A percentile compares a stretch with the other conserved stretches of the same genome.
Evolutionary conservation across 37 sponge, comb jelly and placozoan species (phyloP).

Genomic region (Petrosia ficiformis): DNA sequence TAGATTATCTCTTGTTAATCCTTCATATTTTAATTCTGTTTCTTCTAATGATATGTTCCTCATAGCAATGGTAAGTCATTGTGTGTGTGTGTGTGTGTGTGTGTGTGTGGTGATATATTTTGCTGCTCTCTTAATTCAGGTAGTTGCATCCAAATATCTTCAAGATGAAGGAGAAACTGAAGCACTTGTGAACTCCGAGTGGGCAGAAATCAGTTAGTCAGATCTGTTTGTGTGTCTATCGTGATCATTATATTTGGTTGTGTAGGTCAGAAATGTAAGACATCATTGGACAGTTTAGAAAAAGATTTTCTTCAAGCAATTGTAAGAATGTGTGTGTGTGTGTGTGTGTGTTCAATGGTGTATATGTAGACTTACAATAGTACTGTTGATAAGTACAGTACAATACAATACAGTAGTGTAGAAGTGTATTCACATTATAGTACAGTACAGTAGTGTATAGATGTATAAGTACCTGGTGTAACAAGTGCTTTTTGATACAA

Average conservation of each 20-base stretch:
- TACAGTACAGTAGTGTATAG: too few species aligned
- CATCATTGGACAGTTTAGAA: conserved; percentile 49
- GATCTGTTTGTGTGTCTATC: neutral
- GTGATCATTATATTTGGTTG: neutral
- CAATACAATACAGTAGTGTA: too few species aligned
- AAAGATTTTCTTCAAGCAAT: conserved; percentile 54
- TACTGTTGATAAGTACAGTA: neutral
- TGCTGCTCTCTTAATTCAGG: conserved; percentile 17
- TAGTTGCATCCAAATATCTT: conserved; percentile 71
- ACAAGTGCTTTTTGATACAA: too few species aligned
- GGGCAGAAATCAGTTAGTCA: conserved; percentile 61
- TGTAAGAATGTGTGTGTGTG: conserved; percentile 30
- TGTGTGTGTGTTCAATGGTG: neutral
- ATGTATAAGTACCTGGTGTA: too few species aligned
- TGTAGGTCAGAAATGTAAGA: conserved; percentile 17
- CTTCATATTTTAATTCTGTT: conserved; percentile 28
- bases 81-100: too few species aligned
- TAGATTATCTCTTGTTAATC: conserved; percentile 50
- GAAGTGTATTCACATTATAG: too few species aligned
- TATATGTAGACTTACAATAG: conserved; percentile 2
- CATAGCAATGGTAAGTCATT: conserved; percentile 50
- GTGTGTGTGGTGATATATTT: too few species aligned
- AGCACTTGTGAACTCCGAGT: conserved; percentile 70
- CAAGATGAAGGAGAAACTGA: conserved; percentile 78
- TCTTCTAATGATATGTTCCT: conserved; percentile 62